phyloP scores from a whole-genome alignment of 1,140 invertebrate genomes.

The Argopecten irradians region DNA sequence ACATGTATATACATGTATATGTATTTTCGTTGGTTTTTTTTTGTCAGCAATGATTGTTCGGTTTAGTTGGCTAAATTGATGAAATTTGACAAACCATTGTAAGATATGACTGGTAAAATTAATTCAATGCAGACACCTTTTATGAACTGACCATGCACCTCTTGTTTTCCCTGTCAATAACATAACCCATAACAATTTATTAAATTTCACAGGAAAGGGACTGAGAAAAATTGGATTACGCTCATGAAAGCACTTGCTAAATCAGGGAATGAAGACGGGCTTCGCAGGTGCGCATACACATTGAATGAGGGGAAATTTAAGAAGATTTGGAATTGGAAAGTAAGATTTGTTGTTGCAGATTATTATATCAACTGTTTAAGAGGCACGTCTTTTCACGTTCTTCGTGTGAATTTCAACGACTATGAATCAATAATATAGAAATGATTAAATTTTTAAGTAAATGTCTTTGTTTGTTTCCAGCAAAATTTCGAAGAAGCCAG shows the following conservation, averaged over 20 bases:
- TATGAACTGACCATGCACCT: no score
- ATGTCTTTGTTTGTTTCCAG: background rate
- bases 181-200: background rate
- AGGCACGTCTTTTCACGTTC: no score
- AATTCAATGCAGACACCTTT: no score
- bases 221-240: background rate
- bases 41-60: no score
- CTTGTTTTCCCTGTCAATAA: background rate
- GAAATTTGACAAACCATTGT: no score
- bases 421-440: no score
- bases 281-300: background rate
- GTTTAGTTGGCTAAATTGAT: no score
- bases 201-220: background rate
- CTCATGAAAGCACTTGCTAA: background rate
- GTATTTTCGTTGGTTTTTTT: no score
- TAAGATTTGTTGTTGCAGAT: background rate
- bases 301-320: background rate
- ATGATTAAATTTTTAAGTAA: background rate
- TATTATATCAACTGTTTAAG: no score
- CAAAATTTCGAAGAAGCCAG: background rate
- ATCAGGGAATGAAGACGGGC: background rate
- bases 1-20: no score
- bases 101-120: no score
- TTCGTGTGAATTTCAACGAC: no score
- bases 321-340: slow-evolving; percentile 16